These are phyloP conservation scores for Sus cebifrons DNA, from an alignment of 2,797 vertebrate genomes.

Conservation along the genomic window DNA sequence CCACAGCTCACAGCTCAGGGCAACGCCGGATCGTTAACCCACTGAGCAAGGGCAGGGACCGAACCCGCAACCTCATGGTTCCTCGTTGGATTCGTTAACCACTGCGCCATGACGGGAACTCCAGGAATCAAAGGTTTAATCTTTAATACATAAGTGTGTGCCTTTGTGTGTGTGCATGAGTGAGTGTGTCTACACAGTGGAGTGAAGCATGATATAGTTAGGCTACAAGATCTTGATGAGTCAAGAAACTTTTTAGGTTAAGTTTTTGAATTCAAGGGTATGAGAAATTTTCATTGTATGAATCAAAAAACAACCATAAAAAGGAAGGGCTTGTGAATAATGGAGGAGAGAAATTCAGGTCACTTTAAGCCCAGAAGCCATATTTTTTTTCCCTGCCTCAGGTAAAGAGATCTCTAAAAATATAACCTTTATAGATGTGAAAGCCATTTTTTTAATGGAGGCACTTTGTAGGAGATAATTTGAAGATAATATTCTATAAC, in stretches of 20 bases:
- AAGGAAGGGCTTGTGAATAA: constrained; percentile 53
- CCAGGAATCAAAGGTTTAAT: constrained; percentile 40
- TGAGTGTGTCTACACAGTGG: not conserved
- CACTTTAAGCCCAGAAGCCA: not conserved
- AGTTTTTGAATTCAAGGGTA: constrained; percentile 16
- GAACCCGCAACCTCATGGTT: no score
- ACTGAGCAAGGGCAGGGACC: no score
- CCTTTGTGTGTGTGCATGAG: not conserved
- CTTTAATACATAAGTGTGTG: not conserved
- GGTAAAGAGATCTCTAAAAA: constrained; percentile 40
- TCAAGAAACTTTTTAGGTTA: constrained; percentile 59
- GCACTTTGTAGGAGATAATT: not conserved
- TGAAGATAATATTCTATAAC: not conserved
- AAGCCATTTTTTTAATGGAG: not conserved
- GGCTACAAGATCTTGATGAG: constrained; percentile 14
- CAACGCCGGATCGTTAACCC: no score
- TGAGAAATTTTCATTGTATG: constrained; percentile 11
- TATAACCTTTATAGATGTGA: not conserved
- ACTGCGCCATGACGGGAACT: no score
- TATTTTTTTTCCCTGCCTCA: constrained; percentile 31
- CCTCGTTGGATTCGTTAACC: no score
- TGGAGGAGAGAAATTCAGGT: constrained; percentile 28
- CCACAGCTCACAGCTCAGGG: no score
- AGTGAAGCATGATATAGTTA: not conserved
- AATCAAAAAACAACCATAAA: constrained; percentile 36